Conservation (phyloP, 2,113 vertebrate genomes). For the Charina bottae region DNA sequence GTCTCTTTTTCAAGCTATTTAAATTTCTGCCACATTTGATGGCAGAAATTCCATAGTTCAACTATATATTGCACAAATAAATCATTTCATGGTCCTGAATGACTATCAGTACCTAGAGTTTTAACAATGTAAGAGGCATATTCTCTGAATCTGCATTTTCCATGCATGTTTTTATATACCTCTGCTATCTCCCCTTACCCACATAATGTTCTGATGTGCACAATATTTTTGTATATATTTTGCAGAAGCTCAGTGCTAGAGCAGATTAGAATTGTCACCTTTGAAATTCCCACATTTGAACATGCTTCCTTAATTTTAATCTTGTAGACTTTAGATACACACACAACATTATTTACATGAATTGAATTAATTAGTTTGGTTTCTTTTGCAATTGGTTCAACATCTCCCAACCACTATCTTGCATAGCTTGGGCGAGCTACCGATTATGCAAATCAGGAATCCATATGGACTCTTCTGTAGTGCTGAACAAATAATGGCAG, state of each 20-base stretch:
- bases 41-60: background rate
- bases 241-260: background rate
- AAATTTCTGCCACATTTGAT: no score
- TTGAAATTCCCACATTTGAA: background rate
- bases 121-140: background rate
- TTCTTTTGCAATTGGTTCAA: background rate
- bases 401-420: background rate
- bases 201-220: background rate
- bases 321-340: background rate
- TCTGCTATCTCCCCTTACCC: background rate
- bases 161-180: background rate
- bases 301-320: background rate
- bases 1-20: no score
- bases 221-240: background rate
- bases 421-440: background rate
- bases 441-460: background rate
- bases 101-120: background rate
- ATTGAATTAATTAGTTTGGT: background rate
- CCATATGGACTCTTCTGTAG: background rate
- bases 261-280: background rate
- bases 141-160: background rate
- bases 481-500: no score
- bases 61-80: background rate
- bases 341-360: background rate
- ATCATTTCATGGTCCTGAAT: background rate